Evolutionary conservation across 1,140 invertebrate species (phyloP).

Genomic region (Bradysia coprophila): DNA sequence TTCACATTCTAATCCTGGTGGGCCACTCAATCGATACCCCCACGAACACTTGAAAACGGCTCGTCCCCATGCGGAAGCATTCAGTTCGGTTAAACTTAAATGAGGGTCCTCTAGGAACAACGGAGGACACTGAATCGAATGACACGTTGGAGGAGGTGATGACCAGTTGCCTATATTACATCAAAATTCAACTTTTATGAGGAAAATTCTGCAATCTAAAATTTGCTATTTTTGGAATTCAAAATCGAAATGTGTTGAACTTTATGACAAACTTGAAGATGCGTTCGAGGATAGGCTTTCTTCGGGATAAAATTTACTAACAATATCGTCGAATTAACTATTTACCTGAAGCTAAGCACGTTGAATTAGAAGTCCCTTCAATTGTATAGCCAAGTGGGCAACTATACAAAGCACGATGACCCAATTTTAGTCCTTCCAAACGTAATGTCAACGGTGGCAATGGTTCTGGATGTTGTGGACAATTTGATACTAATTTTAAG

Average conservation of each 20-base stretch:
- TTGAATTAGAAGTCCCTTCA: slow-evolving; percentile 44
- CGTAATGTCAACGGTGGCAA: slow-evolving; percentile 30
- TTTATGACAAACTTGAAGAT: no score
- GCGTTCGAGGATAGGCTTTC: no score
- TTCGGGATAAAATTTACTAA: no score
- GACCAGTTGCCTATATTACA: slow-evolving; percentile 64
- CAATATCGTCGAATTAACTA: no score
- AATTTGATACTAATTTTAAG: slow-evolving; percentile 12
- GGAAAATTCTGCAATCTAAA: no score
- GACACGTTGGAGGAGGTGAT: slow-evolving; percentile 43
- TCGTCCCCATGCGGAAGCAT: slow-evolving; percentile 35
- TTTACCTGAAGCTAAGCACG: slow-evolving; percentile 57
- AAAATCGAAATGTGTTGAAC: no score
- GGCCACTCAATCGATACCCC: slow-evolving; percentile 55
- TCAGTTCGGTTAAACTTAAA: slow-evolving; percentile 31
- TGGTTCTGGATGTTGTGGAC: slow-evolving; percentile 25
- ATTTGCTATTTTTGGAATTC: no score
- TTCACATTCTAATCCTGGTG: slow-evolving; percentile 54
- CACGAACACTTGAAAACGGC: slow-evolving; percentile 65
- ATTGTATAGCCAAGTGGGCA: slow-evolving; percentile 53
- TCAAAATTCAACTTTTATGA: slow-evolving; percentile 6
- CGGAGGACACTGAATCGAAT: slow-evolving; percentile 49
- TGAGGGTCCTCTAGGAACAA: slow-evolving; percentile 32
- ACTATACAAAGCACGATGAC: slow-evolving; percentile 32
- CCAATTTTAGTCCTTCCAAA: slow-evolving; percentile 45